Conservation (phyloP, 2,797 vertebrate species). For the Gallirallus australis region DNA sequence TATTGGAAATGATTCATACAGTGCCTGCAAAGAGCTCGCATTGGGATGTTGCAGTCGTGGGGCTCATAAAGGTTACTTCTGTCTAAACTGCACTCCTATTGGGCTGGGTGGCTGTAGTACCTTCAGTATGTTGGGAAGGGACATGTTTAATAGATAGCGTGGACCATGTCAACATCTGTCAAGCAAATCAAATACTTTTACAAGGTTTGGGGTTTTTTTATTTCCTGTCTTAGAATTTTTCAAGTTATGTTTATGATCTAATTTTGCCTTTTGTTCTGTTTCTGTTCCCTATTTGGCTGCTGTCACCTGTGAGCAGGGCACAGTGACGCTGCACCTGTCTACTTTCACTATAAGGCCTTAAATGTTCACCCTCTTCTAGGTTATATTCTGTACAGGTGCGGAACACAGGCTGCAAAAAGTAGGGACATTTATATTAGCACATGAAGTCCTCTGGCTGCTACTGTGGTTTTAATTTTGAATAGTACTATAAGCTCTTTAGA, state of each 20-base stretch:
- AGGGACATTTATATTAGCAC: neutral
- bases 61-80: neutral
- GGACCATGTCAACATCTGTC: neutral
- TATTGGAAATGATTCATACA: neutral
- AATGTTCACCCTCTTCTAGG: neutral
- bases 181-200: neutral
- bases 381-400: neutral
- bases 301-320: neutral
- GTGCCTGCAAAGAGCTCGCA: fast-evolving
- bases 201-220: neutral
- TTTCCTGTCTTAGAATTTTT: constrained; percentile 13
- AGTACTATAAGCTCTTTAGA: neutral
- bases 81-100: neutral
- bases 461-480: neutral
- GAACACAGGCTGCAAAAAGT: neutral
- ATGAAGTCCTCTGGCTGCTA: neutral
- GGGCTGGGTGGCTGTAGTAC: neutral
- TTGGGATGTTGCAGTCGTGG: neutral
- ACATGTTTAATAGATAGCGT: neutral
- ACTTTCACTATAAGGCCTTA: neutral
- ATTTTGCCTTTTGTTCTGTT: constrained; percentile 30
- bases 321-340: neutral
- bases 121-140: neutral
- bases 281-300: neutral
- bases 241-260: neutral